Conservation (phyloP, 2,113 vertebrate species). For the Pogonocichla stellata region DNA sequence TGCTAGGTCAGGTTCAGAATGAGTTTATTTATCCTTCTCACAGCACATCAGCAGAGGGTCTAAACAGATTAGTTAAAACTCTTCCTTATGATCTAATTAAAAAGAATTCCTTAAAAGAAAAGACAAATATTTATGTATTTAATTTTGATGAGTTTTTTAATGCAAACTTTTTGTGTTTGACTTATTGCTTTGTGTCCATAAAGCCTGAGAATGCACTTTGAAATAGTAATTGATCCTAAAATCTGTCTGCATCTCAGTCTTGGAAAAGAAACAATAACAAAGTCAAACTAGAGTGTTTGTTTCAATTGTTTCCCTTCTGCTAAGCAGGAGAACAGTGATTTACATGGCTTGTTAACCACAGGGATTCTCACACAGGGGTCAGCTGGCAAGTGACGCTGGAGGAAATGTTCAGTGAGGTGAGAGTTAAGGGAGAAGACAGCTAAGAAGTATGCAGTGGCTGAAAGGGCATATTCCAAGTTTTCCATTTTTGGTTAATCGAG, state of each 20-base stretch:
- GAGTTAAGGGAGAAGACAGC: slow-evolving; percentile 82
- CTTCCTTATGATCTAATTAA: background rate
- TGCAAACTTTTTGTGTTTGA: background rate
- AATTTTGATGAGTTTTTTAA: background rate
- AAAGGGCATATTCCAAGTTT: slow-evolving; percentile 84
- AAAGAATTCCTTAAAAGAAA: background rate
- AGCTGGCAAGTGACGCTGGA: slow-evolving; percentile 80
- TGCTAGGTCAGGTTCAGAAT: background rate
- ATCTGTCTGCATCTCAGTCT: background rate
- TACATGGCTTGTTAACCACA: slow-evolving; percentile 49
- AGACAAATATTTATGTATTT: background rate
- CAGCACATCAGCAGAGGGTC: background rate
- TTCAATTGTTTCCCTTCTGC: background rate
- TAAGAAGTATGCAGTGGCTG: slow-evolving; percentile 83
- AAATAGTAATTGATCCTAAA: background rate
- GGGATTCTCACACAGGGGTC: background rate
- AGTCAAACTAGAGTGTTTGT: background rate
- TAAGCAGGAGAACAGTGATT: background rate
- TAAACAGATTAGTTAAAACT: background rate
- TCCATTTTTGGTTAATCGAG: background rate
- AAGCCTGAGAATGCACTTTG: background rate
- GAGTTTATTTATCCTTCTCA: background rate
- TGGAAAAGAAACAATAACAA: background rate
- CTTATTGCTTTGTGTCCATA: background rate
- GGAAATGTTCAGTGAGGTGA: slow-evolving; percentile 84